Conservation (phyloP, 2,113 vertebrate genomes). For the Heteronetta atricapilla region DNA sequence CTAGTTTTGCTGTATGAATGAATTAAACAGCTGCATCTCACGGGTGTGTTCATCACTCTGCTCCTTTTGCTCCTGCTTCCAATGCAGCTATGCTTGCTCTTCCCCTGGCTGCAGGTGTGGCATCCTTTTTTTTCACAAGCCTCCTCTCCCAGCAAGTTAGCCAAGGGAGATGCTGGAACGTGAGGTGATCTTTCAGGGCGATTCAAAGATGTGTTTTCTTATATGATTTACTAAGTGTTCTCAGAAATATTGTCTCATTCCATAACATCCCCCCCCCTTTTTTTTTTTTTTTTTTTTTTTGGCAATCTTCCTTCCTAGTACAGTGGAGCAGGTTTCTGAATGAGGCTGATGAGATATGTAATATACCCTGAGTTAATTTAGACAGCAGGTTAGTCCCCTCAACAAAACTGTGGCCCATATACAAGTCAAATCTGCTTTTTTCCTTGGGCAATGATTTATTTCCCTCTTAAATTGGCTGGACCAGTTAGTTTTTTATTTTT, state of each 20-base stretch:
- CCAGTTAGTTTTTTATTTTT: conserved; percentile 99
- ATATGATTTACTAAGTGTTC: conserved; percentile 7
- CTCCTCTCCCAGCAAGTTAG: neutral
- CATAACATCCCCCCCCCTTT: conserved; percentile 11
- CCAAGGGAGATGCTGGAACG: neutral
- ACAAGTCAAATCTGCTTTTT: conserved; percentile 97
- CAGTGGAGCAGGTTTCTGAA: conserved; percentile 61
- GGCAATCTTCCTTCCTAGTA: neutral
- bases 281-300: neutral
- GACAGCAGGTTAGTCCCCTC: conserved; percentile 75
- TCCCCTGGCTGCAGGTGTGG: neutral
- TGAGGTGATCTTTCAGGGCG: conserved; percentile 35
- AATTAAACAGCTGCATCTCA: conserved; percentile 60
- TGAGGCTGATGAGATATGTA: conserved; percentile 80
- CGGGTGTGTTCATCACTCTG: conserved; percentile 31
- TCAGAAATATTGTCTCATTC: conserved; percentile 25
- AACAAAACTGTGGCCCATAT: conserved; percentile 86
- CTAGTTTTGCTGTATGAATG: conserved; percentile 36
- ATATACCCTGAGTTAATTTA: conserved; percentile 84
- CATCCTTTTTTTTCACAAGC: neutral
- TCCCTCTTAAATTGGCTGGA: conserved; percentile 93
- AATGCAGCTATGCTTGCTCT: neutral
- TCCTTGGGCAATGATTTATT: conserved; percentile 96
- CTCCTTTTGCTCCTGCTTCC: neutral
- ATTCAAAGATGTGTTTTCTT: neutral